Percentiles rank a stretch among this genome's conserved stretches.
Conservation (phyloP, 2,888 invertebrate species). For the Cantharis lateralis region DNA sequence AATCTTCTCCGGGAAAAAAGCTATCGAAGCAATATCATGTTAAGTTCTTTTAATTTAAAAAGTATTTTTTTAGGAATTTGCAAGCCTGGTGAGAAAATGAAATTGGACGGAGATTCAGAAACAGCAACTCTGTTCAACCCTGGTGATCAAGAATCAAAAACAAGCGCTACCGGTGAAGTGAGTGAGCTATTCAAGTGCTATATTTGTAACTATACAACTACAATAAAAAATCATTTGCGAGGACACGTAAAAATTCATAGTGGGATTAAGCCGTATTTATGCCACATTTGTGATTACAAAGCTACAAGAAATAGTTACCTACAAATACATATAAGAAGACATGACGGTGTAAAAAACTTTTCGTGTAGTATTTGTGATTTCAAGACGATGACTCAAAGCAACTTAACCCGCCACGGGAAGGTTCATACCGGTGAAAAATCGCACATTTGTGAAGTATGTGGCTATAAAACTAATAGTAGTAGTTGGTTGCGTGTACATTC, state of each 20-base stretch:
- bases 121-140: neutral
- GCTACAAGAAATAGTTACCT: neutral
- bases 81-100: neutral
- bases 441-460: neutral
- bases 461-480: neutral
- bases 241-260: neutral
- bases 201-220: neutral
- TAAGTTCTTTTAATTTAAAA: neutral
- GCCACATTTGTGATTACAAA: neutral
- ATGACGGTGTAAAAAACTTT: neutral
- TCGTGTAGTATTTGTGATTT: neutral
- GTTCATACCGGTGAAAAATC: neutral
- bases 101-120: neutral
- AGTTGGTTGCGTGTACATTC: slow-evolving; percentile 38
- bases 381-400: neutral
- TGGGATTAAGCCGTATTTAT: neutral
- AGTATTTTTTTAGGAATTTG: neutral
- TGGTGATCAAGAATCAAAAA: neutral
- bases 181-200: neutral
- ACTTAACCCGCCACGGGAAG: neutral
- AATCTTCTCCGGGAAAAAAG: no score
- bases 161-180: neutral
- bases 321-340: neutral
- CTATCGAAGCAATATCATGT: no score
- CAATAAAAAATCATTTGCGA: neutral